Conservation (phyloP, 2,888 invertebrate genomes). For the Diaphora mendica region DNA sequence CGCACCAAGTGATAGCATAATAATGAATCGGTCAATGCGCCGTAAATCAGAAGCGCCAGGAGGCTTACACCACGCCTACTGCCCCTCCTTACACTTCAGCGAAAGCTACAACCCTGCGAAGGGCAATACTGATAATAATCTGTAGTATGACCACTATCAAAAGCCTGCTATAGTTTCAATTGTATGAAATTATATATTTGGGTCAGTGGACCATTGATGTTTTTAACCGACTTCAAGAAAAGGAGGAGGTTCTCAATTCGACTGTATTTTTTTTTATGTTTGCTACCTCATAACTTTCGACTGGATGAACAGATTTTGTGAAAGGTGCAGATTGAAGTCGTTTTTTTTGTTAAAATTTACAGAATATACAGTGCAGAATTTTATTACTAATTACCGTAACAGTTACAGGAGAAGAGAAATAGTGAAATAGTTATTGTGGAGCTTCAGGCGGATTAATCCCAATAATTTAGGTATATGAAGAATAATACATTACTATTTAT, state of each 20-base stretch:
- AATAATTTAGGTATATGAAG: background rate
- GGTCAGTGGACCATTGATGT: background rate
- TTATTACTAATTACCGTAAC: background rate
- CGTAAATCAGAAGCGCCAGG: conserved; percentile 54
- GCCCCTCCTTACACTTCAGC: conserved; percentile 51
- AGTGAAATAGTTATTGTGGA: background rate
- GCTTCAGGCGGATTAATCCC: background rate
- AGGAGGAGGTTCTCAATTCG: too few relatives aligned
- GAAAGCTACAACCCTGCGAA: conserved; percentile 61
- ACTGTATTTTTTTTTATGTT: too few relatives aligned
- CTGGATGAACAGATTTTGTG: too few relatives aligned
- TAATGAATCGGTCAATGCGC: conserved; percentile 60
- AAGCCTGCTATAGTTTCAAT: too few relatives aligned
- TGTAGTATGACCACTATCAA: conserved; percentile 32
- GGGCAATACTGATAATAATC: conserved; percentile 56
- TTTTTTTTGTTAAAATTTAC: too few relatives aligned
- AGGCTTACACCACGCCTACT: conserved; percentile 43
- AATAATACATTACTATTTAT: too few relatives aligned
- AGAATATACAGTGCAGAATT: too few relatives aligned
- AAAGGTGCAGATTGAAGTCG: too few relatives aligned
- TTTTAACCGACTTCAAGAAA: too few relatives aligned
- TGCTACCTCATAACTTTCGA: too few relatives aligned
- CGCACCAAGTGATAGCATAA: conserved; percentile 57
- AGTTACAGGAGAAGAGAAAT: background rate
- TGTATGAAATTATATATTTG: background rate